Evolutionary conservation across 2,888 invertebrate species (phyloP).

Genomic region (Ischnus inquisitorius): DNA sequence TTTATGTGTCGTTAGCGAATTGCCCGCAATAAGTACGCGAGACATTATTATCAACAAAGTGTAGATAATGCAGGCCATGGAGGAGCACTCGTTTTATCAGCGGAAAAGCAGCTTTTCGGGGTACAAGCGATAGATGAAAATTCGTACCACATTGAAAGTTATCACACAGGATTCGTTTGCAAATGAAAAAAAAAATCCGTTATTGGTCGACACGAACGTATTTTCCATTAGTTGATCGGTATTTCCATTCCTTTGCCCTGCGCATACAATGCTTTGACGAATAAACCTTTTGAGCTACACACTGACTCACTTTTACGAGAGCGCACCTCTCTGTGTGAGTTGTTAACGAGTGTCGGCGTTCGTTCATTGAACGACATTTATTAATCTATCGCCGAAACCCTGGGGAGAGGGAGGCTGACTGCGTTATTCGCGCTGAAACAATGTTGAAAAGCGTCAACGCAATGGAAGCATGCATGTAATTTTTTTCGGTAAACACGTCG

Average conservation of each 20-base stretch:
- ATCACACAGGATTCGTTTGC: background rate
- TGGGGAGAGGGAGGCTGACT: background rate
- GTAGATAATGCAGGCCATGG: background rate
- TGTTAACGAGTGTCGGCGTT: background rate
- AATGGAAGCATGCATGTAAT: background rate
- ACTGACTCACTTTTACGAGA: background rate
- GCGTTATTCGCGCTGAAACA: background rate
- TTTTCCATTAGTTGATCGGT: slow-evolving; percentile 6
- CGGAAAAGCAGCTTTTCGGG: background rate
- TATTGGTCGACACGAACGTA: background rate
- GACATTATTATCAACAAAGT: background rate
- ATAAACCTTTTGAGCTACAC: slow-evolving; percentile 1
- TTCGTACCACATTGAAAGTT: background rate
- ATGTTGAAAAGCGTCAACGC: background rate
- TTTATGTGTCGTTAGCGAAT: slow-evolving; percentile 3
- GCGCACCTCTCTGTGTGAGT: background rate
- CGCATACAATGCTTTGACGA: background rate
- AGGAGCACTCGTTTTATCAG: background rate
- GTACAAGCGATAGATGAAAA: background rate
- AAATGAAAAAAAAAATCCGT: background rate
- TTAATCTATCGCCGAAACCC: too few species aligned
- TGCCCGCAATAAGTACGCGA: background rate
- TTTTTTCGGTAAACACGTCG: background rate
- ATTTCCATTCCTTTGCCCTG: background rate
- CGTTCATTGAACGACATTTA: too few species aligned